These are phyloP conservation scores for Rotaria macrura DNA, from an alignment of 2,888 invertebrate genomes.

Conservation along the genomic window DNA sequence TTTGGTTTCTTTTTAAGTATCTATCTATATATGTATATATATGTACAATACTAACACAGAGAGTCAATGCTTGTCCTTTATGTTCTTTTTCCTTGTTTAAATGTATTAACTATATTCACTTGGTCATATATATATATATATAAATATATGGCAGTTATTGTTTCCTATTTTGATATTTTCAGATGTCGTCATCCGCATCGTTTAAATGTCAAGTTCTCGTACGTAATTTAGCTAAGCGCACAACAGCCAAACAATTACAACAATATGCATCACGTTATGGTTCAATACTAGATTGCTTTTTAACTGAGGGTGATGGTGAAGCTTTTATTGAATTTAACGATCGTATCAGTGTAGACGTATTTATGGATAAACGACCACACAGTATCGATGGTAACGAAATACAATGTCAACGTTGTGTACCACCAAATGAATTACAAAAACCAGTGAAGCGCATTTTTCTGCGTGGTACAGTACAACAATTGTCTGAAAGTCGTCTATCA, in stretches of 20 bases:
- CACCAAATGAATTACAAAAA: background rate
- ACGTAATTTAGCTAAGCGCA: background rate
- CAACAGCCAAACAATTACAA: background rate
- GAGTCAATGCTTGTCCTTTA: background rate
- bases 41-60: background rate
- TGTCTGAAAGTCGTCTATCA: background rate
- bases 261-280: slow-evolving; percentile 10
- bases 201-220: background rate
- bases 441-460: background rate
- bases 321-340: background rate
- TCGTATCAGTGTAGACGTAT: background rate
- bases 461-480: background rate
- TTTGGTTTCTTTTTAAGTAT: background rate
- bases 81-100: background rate
- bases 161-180: background rate
- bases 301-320: background rate
- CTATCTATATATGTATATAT: background rate
- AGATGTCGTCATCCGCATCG: background rate
- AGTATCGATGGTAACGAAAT: background rate
- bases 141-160: no score
- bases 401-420: background rate
- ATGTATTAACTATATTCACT: background rate
- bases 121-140: no score
- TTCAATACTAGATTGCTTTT: background rate
- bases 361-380: slow-evolving; percentile 9